A percentile compares a stretch with the other conserved stretches of the same genome.
Evolutionary conservation across 2,113 vertebrate genomes (phyloP).

Genomic region (Pimephales promelas): DNA sequence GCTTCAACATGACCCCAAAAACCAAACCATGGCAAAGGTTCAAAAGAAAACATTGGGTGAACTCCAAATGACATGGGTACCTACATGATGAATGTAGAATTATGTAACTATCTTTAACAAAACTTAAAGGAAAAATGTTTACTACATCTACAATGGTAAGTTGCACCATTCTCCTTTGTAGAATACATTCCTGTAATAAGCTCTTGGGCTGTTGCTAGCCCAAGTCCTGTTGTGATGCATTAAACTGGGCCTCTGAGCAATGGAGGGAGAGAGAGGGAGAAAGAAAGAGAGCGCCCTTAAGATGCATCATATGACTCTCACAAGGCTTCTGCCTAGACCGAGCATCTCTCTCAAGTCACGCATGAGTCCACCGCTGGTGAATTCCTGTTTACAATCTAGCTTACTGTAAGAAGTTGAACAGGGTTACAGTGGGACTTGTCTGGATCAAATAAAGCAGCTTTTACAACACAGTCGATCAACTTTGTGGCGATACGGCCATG

Average conservation of each 20-base stretch:
- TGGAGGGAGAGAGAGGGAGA: neutral
- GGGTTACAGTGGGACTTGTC: conserved; percentile 1
- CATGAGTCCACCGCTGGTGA: neutral
- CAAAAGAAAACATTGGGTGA: neutral
- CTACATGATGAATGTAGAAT: neutral
- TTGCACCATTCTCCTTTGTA: conserved; percentile 1
- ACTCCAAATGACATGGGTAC: neutral
- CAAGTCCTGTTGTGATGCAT: conserved; percentile 17
- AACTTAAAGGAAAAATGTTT: neutral
- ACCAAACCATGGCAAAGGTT: neutral
- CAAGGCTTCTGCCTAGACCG: conserved; percentile 42
- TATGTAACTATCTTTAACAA: neutral
- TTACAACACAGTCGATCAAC: neutral
- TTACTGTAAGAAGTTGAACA: conserved; percentile 19
- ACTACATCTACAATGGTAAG: neutral
- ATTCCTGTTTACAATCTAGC: conserved; percentile 17
- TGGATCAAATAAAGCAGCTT: conserved; percentile 22
- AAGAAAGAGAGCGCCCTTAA: conserved; percentile 34
- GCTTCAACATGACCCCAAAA: neutral
- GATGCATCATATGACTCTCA: conserved; percentile 65
- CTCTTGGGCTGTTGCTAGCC: neutral
- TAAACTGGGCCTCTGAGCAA: neutral
- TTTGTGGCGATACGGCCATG: neutral
- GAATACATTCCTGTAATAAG: neutral
- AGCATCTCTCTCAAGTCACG: conserved; percentile 13